Base-by-base conservation (phyloP, 2,888 invertebrate genomes). In the Pimpla rufipes region DNA sequence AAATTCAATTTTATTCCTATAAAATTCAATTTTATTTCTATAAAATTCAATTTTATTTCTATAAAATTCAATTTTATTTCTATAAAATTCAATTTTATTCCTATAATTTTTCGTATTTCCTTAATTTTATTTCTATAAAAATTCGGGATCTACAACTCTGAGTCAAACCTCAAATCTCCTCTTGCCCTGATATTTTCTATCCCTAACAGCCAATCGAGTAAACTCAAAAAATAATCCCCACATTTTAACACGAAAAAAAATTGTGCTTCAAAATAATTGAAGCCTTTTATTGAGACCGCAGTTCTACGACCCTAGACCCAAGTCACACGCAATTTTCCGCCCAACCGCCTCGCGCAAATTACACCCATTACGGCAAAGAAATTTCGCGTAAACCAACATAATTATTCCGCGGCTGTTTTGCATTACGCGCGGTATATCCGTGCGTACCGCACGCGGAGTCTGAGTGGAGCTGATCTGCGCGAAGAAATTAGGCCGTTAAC, bases 401-500 rank as follows among this genome's bases (percentile, higher is more conserved):
- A 64, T 42, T 80, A 47, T 18, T 57, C 50, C 11, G 35, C n/a
- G 18, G 35, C 42, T 23, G 29, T 16, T 71, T 76, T 71, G 45
- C 66, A 47, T 66, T 23, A 23, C 47, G 29, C 64, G 11, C 6
- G 42, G 23, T n/a, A 67, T 42, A 42, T 70, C 23, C 21, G 29
- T 35, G 11, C 47, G 29, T 29, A 57, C n/a, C 13, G 37, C 13
- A 52, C 37, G 16, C 21, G 47, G 4, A 74, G 45, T 70, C 57
- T 18, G 55, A 62, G 66, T 59, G 42, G 62, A 74, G 74, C 64
- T 78, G 73, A 67, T 67, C 23, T 18, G 42, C 50, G 29, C 64
- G 74, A 18, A 70, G 71, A n/a, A 81, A 81, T 81, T 73, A 66
- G 81, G 76, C 50, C 75, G 55, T 79, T 84, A 79, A 81, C 84